Percentiles rank a stretch among this genome's conserved stretches.
These are phyloP conservation scores for Epicauta chinensis DNA, from an alignment of 1,140 invertebrate species.

Conservation along the genomic window DNA sequence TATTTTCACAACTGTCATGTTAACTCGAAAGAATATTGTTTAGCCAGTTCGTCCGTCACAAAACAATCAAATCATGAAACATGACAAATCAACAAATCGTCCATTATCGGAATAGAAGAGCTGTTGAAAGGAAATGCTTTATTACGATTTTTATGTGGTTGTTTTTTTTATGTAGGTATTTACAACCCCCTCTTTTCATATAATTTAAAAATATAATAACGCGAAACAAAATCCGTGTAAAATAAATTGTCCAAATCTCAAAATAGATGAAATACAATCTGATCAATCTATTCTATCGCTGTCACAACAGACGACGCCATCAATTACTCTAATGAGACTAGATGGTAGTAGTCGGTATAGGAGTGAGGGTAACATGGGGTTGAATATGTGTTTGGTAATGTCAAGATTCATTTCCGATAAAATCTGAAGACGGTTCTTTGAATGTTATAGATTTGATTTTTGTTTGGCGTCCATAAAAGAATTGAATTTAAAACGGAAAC, in stretches of 20 bases:
- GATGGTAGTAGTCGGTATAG: constrained; percentile 19
- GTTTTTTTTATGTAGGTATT: too few relatives aligned
- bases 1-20: too few relatives aligned
- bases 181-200: too few relatives aligned
- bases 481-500: neutral
- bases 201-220: too few relatives aligned
- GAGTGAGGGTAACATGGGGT: constrained; percentile 9
- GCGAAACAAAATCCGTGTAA: constrained; percentile 4
- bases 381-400: constrained; percentile 12
- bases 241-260: constrained; percentile 7
- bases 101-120: too few relatives aligned
- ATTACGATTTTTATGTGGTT: too few relatives aligned
- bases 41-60: too few relatives aligned
- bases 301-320: constrained; percentile 29
- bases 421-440: constrained; percentile 13
- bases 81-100: too few relatives aligned
- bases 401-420: constrained; percentile 18
- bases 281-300: constrained; percentile 31
- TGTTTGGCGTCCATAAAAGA: constrained; percentile 1
- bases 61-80: too few relatives aligned
- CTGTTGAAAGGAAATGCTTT: too few relatives aligned
- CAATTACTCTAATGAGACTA: constrained; percentile 29
- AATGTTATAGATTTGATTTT: constrained; percentile 11
- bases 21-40: too few relatives aligned
- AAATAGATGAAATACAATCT: constrained; percentile 26